Conservation (phyloP, 1,140 invertebrate genomes). For the Nasonia longicornis region DNA sequence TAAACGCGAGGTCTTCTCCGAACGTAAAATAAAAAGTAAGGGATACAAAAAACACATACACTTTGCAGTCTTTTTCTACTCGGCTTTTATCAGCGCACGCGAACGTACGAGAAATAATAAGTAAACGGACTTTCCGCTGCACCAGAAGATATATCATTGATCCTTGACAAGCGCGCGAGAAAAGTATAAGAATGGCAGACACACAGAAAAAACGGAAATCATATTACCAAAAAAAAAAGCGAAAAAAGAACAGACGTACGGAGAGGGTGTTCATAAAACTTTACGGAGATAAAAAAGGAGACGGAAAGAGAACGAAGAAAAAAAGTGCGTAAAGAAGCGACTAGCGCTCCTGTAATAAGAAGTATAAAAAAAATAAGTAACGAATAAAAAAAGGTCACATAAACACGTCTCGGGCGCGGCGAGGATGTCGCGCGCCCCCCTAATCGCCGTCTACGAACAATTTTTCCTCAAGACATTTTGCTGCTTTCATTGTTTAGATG, state of each 20-base stretch:
- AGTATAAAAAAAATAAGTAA: conserved; percentile 30
- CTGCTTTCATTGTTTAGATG: conserved; percentile 67
- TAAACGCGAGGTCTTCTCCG: conserved; percentile 29
- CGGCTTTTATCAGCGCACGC: conserved; percentile 45
- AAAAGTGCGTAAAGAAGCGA: conserved; percentile 45
- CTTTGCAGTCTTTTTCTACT: conserved; percentile 46
- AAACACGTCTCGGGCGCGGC: conserved; percentile 40
- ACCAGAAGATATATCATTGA: conserved; percentile 27
- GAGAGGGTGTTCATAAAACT: conserved; percentile 28
- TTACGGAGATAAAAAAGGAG: neutral
- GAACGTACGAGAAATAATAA: conserved; percentile 26
- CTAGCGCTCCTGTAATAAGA: conserved; percentile 42
- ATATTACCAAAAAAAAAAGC: conserved; percentile 40
- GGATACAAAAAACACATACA: conserved; percentile 25
- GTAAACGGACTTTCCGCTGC: conserved; percentile 43
- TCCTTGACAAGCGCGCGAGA: neutral
- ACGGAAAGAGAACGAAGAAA: conserved; percentile 12
- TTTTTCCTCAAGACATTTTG: conserved; percentile 62
- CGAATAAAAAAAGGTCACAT: conserved; percentile 12
- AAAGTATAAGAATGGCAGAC: neutral
- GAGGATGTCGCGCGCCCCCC: conserved; percentile 39
- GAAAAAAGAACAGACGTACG: conserved; percentile 31
- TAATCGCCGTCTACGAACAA: conserved; percentile 53
- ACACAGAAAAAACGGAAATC: conserved; percentile 22
- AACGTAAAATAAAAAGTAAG: conserved; percentile 23